phyloP scores from a whole-genome alignment of 2,888 invertebrate species.

The Syrista parreyssii region DNA sequence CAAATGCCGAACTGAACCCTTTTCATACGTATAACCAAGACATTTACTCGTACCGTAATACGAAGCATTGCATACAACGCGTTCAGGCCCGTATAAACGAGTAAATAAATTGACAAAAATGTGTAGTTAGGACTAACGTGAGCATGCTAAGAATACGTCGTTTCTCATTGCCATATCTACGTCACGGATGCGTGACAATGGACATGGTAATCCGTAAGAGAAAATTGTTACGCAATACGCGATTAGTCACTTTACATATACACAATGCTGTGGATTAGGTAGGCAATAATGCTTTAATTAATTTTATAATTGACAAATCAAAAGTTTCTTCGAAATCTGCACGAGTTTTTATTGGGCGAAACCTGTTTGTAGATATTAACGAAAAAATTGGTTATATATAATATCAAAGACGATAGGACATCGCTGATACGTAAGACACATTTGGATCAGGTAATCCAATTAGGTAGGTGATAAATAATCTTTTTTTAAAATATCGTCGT shows the following conservation, averaged over 20 bases:
- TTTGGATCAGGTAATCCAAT: not conserved
- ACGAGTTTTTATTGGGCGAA: not conserved
- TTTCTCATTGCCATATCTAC: not conserved
- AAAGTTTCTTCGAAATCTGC: not conserved
- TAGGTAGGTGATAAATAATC: constrained; percentile 8
- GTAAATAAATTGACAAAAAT: constrained; percentile 12
- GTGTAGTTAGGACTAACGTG: not conserved
- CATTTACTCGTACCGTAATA: constrained; percentile 20
- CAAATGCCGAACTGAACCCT: constrained; percentile 65
- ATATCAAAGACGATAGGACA: not conserved
- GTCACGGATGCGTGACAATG: not conserved
- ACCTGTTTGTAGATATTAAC: not conserved
- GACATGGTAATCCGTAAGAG: not conserved
- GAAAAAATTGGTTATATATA: constrained; percentile 21
- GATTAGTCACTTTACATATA: not conserved
- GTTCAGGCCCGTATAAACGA: not conserved
- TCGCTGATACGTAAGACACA: not conserved
- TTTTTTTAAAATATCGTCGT: not conserved
- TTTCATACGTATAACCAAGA: constrained; percentile 55
- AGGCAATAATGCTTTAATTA: not conserved
- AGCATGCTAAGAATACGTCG: not conserved
- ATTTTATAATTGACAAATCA: not conserved
- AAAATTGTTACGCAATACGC: not conserved
- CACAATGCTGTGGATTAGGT: not conserved
- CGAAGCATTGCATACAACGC: constrained; percentile 19